These are phyloP conservation scores for Dorcus parallelipipedus DNA, from an alignment of 2,888 invertebrate genomes.

Conservation along the genomic window DNA sequence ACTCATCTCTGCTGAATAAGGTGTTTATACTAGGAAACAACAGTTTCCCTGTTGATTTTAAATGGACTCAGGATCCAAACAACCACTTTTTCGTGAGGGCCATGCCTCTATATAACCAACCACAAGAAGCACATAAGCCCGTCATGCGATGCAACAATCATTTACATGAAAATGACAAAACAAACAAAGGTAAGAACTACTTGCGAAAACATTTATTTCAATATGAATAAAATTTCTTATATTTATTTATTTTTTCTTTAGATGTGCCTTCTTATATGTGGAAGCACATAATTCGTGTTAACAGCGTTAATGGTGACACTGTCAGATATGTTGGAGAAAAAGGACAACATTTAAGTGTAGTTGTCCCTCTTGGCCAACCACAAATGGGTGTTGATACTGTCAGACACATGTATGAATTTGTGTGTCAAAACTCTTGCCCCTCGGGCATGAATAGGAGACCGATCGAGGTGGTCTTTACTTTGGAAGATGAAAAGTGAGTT, in stretches of 20 bases:
- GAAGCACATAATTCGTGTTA: conserved; percentile 57
- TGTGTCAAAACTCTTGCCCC: conserved; percentile 75
- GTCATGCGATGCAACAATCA: conserved; percentile 71
- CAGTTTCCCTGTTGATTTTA: conserved; percentile 67
- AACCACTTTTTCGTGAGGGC: conserved; percentile 58
- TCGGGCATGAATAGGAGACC: conserved; percentile 73
- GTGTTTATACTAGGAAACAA: conserved; percentile 63
- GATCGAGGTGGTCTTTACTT: conserved; percentile 66
- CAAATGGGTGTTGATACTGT: conserved; percentile 57
- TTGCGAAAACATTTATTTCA: too few species aligned
- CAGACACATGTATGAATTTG: conserved; percentile 66
- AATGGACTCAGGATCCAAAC: conserved; percentile 46
- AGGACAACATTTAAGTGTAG: conserved; percentile 56
- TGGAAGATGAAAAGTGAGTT: conserved; percentile 58
- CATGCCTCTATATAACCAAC: conserved; percentile 62
- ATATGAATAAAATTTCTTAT: not conserved
- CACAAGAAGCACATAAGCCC: conserved; percentile 63
- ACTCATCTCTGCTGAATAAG: conserved; percentile 60
- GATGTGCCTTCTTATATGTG: conserved; percentile 35
- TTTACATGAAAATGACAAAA: conserved; percentile 41
- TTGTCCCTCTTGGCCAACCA: conserved; percentile 58
- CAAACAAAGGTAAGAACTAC: conserved; percentile 35
- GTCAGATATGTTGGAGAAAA: conserved; percentile 54
- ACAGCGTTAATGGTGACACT: conserved; percentile 47
- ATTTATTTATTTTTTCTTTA: conserved; percentile 17